Conservation (phyloP, 2,888 invertebrate species). For the Xanthia icteritia region DNA sequence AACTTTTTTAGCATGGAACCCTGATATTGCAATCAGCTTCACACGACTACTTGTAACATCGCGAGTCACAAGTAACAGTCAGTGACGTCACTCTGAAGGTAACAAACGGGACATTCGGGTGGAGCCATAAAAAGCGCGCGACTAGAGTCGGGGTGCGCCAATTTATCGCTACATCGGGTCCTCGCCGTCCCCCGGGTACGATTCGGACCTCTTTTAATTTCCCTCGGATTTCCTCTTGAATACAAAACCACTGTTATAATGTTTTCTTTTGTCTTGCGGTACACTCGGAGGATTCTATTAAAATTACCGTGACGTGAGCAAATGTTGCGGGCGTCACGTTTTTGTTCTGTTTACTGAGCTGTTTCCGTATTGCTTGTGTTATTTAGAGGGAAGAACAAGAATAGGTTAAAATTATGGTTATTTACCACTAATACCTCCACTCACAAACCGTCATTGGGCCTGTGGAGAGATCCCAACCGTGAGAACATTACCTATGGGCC, state of each 20-base stretch:
- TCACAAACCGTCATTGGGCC: background rate
- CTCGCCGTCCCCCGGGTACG: conserved; percentile 67
- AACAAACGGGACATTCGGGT: conserved; percentile 58
- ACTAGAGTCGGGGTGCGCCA: conserved; percentile 52
- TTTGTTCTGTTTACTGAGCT: background rate
- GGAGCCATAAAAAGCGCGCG: conserved; percentile 60
- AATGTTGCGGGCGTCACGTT: background rate
- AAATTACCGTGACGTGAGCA: conserved; percentile 13
- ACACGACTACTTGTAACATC: background rate
- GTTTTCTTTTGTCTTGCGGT: conserved; percentile 60
- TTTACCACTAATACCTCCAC: background rate
- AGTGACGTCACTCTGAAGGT: conserved; percentile 54
- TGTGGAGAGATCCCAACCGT: background rate
- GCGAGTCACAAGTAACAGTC: conserved; percentile 15
- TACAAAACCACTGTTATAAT: conserved; percentile 69
- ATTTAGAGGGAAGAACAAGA: background rate
- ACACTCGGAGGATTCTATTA: conserved; percentile 45
- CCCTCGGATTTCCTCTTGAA: conserved; percentile 68
- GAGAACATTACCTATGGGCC: background rate
- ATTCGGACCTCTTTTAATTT: conserved; percentile 74
- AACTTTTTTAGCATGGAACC: no score
- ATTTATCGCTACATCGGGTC: conserved; percentile 75
- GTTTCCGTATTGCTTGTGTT: background rate
- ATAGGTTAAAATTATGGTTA: background rate
- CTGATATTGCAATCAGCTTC: background rate